Evolutionary conservation across 2,888 invertebrate species (phyloP).

Genomic region (Rhimphoctona megacephalus): DNA sequence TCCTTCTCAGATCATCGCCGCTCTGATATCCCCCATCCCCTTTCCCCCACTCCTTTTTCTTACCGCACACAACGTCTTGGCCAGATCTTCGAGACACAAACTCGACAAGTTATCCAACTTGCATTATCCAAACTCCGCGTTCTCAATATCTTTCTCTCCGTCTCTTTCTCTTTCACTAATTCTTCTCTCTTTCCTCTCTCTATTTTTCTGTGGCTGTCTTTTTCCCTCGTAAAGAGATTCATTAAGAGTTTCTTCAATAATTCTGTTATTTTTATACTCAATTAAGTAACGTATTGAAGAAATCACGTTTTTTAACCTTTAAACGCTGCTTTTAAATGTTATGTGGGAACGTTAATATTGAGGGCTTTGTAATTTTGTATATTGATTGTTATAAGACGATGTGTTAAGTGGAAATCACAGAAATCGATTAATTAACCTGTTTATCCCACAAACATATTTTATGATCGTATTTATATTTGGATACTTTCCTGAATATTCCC

Average conservation of each 20-base stretch:
- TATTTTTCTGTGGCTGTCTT: neutral
- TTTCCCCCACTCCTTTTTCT: slow-evolving; percentile 43
- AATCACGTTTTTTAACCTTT: neutral
- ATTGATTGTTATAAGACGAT: too few species aligned
- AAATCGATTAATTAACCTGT: too few species aligned
- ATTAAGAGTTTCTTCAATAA: neutral
- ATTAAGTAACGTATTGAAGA: neutral
- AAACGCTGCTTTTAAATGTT: neutral
- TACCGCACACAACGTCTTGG: slow-evolving; percentile 29
- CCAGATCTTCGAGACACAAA: slow-evolving; percentile 14
- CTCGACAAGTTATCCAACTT: slow-evolving; percentile 52
- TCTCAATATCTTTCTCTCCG: slow-evolving; percentile 43
- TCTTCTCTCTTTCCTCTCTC: slow-evolving; percentile 6
- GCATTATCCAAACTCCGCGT: slow-evolving; percentile 47
- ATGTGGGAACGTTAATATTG: neutral
- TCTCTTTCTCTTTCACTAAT: slow-evolving; percentile 9
- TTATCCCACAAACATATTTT: too few species aligned
- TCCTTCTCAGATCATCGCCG: slow-evolving; percentile 33
- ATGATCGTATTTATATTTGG: too few species aligned
- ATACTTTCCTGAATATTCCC: neutral
- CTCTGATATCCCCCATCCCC: slow-evolving; percentile 36
- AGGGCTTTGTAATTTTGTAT: too few species aligned
- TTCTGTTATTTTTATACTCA: neutral
- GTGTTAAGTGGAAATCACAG: too few species aligned
- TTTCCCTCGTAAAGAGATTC: neutral